Base-by-base conservation (phyloP, 37 sponge, comb jelly and placozoan genomes). In the Tethya wilhelma region DNA sequence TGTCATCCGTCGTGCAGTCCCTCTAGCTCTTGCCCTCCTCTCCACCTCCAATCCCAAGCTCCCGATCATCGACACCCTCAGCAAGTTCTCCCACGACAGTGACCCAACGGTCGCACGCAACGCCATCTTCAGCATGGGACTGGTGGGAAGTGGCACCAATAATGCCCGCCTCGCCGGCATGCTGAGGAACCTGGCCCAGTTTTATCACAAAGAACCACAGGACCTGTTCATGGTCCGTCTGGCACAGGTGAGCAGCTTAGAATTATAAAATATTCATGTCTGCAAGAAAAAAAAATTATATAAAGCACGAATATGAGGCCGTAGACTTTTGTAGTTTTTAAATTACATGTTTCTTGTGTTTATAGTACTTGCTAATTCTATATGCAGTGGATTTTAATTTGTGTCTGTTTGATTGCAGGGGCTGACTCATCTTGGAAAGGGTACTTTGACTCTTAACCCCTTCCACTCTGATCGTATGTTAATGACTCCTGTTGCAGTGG, bases 131-230 rank as follows among this genome's bases (percentile, higher is more conserved):
- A 94, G 92, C 32, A 91, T 98, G 94, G 99, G 99, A 0, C 78
- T 98, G 41, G 93, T 98, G 0, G 99, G 96, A 0, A 92, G 91
- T 37, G 97, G 99, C 2, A 98, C 99, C n/a, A 98, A 98, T 84
- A 98, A 98, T 67, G 96, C 99, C 17, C 62, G 99, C 2, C 70
- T 98, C 55, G 99, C 90, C 20, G 91, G 86, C 63, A 73, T 98
- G 79, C 86, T 98, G 43, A 88, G 96, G 23, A 95, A 96, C 58
- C 87, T 98, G 69, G 99, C 99, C 4, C 92, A 92, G 83, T 98
- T 94, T 73, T 98, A 98, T 44, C 89, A 96, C 80, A 98, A 98
- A 70, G 99, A 98, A 40, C 89, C 92, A 19, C 86, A 74, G 36
- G 86, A 89, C 72, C 74, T 98, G 65, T 98, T 91, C 60, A 91